A percentile compares a stretch with the other conserved stretches of the same genome.
phyloP scores from a whole-genome alignment of 1,140 invertebrate genomes.

The Patella vulgata region DNA sequence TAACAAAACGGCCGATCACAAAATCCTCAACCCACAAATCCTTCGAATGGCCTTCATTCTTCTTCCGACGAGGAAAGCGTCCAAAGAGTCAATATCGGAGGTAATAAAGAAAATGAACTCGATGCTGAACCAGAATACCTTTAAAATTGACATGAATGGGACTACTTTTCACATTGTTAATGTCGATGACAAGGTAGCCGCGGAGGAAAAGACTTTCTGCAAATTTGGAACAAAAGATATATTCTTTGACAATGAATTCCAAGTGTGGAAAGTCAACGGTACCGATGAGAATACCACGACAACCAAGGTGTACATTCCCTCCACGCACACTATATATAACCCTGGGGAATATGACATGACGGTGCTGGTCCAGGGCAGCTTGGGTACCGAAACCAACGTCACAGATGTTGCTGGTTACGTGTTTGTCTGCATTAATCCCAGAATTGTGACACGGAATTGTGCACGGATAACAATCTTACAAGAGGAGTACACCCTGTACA shows the following conservation, averaged over 20 bases:
- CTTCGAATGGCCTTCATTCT: constrained; percentile 39
- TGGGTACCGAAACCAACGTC: constrained; percentile 30
- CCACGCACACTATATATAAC: constrained; percentile 42
- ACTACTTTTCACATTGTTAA: constrained; percentile 37
- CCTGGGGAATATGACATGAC: constrained; percentile 53
- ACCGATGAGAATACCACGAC: constrained; percentile 15
- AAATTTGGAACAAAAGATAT: constrained; percentile 35
- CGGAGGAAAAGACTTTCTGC: constrained; percentile 18
- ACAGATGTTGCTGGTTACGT: constrained; percentile 31
- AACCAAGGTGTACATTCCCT: constrained; percentile 43
- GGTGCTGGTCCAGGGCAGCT: constrained; percentile 38
- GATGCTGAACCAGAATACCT: constrained; percentile 34
- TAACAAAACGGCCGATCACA: not conserved
- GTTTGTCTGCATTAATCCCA: constrained; percentile 50
- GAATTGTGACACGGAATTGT: constrained; percentile 48
- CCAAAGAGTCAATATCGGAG: constrained; percentile 18
- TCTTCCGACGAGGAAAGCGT: constrained; percentile 24
- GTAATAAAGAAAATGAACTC: constrained; percentile 38
- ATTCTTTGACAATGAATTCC: constrained; percentile 33
- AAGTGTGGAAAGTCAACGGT: constrained; percentile 18
- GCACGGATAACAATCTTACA: constrained; percentile 64
- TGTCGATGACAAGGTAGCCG: constrained; percentile 24
- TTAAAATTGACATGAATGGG: constrained; percentile 46
- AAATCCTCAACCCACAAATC: not conserved
- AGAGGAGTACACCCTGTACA: constrained; percentile 61